A percentile compares a stretch with the other conserved stretches of the same genome.
These are phyloP conservation scores for Dendrolimus punctatus DNA, from an alignment of 1,140 invertebrate species.

Conservation along the genomic window DNA sequence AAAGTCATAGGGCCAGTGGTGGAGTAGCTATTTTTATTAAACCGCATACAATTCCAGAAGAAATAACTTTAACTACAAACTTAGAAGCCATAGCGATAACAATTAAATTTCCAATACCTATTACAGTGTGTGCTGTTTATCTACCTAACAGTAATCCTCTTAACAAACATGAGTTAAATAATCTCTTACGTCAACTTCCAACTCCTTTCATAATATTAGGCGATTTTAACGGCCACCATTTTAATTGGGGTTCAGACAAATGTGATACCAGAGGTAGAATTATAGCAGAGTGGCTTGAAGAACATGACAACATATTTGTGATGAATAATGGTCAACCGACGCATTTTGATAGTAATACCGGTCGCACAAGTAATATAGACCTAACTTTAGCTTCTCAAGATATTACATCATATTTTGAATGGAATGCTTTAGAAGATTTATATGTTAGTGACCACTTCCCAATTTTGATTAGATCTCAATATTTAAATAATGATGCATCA, in stretches of 20 bases:
- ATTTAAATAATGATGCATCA: constrained; percentile 4
- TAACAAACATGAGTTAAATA: constrained; percentile 19
- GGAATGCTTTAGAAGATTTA: constrained; percentile 22
- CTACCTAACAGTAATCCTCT: constrained; percentile 25
- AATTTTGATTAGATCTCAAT: constrained; percentile 22
- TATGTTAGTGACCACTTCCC: constrained; percentile 40
- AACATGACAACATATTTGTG: constrained; percentile 22
- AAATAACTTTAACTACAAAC: constrained; percentile 25
- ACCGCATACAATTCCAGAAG: constrained; percentile 13
- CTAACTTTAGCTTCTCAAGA: constrained; percentile 23
- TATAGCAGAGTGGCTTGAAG: constrained; percentile 22
- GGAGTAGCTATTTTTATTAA: constrained; percentile 29
- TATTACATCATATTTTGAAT: constrained; percentile 22
- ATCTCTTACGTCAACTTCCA: constrained; percentile 31
- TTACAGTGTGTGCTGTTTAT: constrained; percentile 33
- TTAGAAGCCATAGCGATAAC: constrained; percentile 28
- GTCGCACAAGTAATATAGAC: constrained; percentile 27
- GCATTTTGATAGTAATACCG: constrained; percentile 26
- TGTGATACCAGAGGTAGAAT: constrained; percentile 25
- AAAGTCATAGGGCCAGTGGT: constrained; percentile 22
- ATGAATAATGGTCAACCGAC: constrained; percentile 30
- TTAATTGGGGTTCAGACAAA: constrained; percentile 35
- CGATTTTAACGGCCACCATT: constrained; percentile 41
- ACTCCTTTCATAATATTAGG: constrained; percentile 30
- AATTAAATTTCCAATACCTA: constrained; percentile 14